These are phyloP conservation scores for Periophthalmus magnuspinnatus DNA, from an alignment of 2,797 vertebrate species.

Conservation along the genomic window DNA sequence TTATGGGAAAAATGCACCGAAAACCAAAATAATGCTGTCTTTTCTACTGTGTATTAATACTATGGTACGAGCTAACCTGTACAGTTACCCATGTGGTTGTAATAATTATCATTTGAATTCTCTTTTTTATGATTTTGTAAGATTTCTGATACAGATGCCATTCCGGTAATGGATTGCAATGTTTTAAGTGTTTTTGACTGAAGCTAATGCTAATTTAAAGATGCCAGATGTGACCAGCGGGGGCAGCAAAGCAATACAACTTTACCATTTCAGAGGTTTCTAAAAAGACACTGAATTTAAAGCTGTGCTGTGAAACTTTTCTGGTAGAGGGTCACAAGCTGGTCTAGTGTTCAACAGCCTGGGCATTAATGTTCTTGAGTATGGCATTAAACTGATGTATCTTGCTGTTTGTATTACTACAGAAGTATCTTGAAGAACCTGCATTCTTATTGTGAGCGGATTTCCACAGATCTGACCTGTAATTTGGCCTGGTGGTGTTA, in stretches of 20 bases:
- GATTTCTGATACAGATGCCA: slow-evolving; percentile 27
- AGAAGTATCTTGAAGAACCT: too few species aligned
- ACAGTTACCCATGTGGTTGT: slow-evolving; percentile 33
- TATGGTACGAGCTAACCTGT: slow-evolving; percentile 42
- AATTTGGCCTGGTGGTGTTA: too few species aligned
- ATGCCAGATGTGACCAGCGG: slow-evolving; percentile 43
- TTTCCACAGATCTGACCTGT: too few species aligned
- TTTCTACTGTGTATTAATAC: slow-evolving; percentile 59
- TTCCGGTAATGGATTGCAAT: slow-evolving; percentile 57
- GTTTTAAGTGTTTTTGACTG: slow-evolving; percentile 35
- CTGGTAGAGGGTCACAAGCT: too few species aligned
- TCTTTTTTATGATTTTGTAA: slow-evolving; percentile 22
- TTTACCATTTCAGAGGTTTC: background rate
- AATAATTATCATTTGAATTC: slow-evolving; percentile 27
- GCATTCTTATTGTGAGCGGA: too few species aligned
- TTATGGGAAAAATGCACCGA: slow-evolving; percentile 51
- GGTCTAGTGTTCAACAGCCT: too few species aligned
- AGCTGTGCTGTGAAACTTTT: too few species aligned
- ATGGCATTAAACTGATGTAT: too few species aligned
- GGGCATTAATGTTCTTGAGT: too few species aligned
- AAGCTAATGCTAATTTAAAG: slow-evolving; percentile 68
- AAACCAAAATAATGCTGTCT: slow-evolving; percentile 74
- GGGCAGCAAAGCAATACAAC: background rate
- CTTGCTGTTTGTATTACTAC: too few species aligned
- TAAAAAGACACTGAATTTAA: too few species aligned